These are phyloP conservation scores for Palythoa heliodiscus DNA, from an alignment of 92 coral and sea anemone genomes.

Conservation along the genomic window DNA sequence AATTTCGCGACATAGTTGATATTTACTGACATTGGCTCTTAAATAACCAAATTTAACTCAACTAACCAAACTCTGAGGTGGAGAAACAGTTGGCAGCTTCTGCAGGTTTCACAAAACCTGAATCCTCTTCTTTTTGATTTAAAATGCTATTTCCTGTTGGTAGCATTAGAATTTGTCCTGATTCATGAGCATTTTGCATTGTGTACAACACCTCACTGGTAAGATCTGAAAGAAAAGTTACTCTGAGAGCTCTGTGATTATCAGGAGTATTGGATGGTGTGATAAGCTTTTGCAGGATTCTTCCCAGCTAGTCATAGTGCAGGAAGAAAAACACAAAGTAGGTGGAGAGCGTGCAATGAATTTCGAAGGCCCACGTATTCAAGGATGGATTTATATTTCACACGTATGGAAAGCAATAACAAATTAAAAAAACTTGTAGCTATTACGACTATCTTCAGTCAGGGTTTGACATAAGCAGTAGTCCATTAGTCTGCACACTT, in stretches of 20 bases:
- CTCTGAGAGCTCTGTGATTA: neutral
- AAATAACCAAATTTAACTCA: neutral
- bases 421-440: too few species aligned
- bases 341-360: neutral
- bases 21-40: neutral
- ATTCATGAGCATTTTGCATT: neutral
- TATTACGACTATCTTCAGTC: too few species aligned
- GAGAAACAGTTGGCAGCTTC: neutral
- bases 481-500: too few species aligned
- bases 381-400: too few species aligned
- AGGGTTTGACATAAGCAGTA: too few species aligned
- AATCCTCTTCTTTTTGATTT: neutral
- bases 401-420: too few species aligned
- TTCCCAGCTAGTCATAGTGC: too few species aligned
- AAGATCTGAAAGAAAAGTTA: conserved; percentile 1
- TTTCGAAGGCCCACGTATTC: too few species aligned
- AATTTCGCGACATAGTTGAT: too few species aligned
- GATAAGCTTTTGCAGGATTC: too few species aligned
- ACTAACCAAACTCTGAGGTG: neutral
- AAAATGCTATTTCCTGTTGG: neutral
- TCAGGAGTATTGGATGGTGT: too few species aligned
- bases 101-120: neutral
- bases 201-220: conserved; percentile 9
- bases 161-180: neutral
- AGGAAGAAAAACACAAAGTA: too few species aligned